A percentile compares a stretch with the other conserved stretches of the same genome.
These are phyloP conservation scores for Trichogramma pretiosum DNA, from an alignment of 1,140 invertebrate species.

Conservation along the genomic window DNA sequence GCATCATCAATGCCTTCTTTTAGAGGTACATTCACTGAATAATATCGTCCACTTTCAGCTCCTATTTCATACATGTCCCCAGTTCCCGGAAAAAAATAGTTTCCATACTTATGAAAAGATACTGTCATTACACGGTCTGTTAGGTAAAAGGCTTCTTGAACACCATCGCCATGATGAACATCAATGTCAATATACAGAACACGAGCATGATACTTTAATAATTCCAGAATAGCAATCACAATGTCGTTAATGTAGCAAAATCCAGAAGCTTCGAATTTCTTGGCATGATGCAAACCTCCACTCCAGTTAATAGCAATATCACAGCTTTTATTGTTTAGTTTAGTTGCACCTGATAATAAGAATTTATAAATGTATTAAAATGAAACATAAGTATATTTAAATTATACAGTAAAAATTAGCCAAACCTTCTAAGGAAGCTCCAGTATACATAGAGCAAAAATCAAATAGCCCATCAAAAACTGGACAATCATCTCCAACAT, in stretches of 20 bases:
- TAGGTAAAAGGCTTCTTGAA: slow-evolving; percentile 98
- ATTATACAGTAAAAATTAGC: not conserved
- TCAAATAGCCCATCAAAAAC: slow-evolving; percentile 98
- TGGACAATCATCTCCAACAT: slow-evolving; percentile 98
- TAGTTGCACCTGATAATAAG: slow-evolving; percentile 64
- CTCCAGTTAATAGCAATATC: slow-evolving; percentile 99
- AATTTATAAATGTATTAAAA: no score
- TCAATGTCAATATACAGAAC: slow-evolving; percentile 99
- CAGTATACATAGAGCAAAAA: slow-evolving; percentile 97
- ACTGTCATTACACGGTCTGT: slow-evolving; percentile 99
- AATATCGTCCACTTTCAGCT: slow-evolving; percentile 84
- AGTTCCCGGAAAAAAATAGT: slow-evolving; percentile 96
- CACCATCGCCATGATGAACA: slow-evolving; percentile 98
- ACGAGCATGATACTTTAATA: slow-evolving; percentile 89
- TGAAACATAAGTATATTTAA: not conserved
- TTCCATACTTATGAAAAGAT: slow-evolving; percentile 98
- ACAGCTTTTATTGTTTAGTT: slow-evolving; percentile 85
- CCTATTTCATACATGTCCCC: slow-evolving; percentile 98
- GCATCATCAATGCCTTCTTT: slow-evolving; percentile 95
- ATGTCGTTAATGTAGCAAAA: slow-evolving; percentile 99
- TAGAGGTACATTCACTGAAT: slow-evolving; percentile 93
- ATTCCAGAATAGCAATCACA: slow-evolving; percentile 93
- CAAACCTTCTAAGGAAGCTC: slow-evolving; percentile 76
- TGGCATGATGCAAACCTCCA: slow-evolving; percentile 97
- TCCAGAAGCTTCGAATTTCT: slow-evolving; percentile 96